Evolutionary conservation across 2,888 invertebrate species (phyloP).

Genomic region (Galerucella nymphaeae): DNA sequence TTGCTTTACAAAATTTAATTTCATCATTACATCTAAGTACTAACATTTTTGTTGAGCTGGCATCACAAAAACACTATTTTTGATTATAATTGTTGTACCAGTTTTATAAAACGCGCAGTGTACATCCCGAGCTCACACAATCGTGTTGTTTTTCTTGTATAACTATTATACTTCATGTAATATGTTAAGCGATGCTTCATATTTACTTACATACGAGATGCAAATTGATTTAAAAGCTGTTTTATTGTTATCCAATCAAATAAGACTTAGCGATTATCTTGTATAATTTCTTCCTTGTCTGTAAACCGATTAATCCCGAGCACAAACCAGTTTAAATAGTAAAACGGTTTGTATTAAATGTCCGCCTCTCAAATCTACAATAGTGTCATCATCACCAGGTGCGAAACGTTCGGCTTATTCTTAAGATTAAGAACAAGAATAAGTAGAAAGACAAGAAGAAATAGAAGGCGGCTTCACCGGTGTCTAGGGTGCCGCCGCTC

Average conservation of each 20-base stretch:
- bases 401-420: conserved; percentile 7
- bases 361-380: conserved; percentile 13
- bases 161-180: no score
- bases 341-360: conserved; percentile 2
- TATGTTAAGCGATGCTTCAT: not conserved
- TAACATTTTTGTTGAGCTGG: no score
- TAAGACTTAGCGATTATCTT: not conserved
- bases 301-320: not conserved
- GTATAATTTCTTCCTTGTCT: not conserved
- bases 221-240: not conserved
- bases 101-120: no score
- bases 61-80: no score
- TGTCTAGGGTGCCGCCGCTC: conserved; percentile 52
- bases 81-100: no score
- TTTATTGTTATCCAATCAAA: not conserved
- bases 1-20: no score
- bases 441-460: conserved; percentile 6
- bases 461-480: conserved; percentile 39
- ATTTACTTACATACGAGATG: not conserved
- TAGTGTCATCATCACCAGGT: conserved; percentile 12
- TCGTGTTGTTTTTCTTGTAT: no score
- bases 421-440: conserved; percentile 2
- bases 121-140: no score
- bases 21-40: no score
- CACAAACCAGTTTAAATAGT: conserved; percentile 4